phyloP scores from a whole-genome alignment of 2,113 vertebrate species.

The Ursus arctos region DNA sequence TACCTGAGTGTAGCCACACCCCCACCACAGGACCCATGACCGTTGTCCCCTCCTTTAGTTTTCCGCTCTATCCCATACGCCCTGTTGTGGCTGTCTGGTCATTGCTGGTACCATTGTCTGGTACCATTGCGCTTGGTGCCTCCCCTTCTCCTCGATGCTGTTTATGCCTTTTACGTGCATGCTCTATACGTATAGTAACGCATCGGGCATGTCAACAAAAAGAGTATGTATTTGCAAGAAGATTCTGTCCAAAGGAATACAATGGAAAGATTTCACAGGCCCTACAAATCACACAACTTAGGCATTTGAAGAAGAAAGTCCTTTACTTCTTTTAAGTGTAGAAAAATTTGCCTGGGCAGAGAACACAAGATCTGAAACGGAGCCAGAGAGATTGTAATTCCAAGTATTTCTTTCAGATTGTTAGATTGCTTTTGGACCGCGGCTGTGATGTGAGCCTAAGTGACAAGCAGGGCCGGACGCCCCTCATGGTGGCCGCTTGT shows the following conservation, averaged over 20 bases:
- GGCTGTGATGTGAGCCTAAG: constrained; percentile 96
- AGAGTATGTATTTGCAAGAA: background rate
- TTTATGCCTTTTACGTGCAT: background rate
- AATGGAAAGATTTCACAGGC: background rate
- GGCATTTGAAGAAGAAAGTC: background rate
- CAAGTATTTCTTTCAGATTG: constrained; percentile 89
- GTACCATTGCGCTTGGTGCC: too few species aligned
- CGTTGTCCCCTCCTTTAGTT: accelerated
- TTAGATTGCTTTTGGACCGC: constrained; percentile 92
- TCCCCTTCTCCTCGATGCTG: background rate
- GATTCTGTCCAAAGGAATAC: background rate
- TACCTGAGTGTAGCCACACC: background rate
- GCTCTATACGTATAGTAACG: background rate
- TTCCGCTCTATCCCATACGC: background rate
- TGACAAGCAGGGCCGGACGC: constrained; percentile 97
- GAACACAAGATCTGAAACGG: background rate
- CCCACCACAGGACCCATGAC: background rate
- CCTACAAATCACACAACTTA: accelerated
- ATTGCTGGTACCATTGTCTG: background rate
- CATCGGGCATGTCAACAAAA: background rate
- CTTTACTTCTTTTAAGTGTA: background rate
- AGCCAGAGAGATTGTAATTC: background rate
- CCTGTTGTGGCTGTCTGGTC: background rate
- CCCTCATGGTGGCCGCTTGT: constrained; percentile 98
- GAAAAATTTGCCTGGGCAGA: background rate